phyloP scores from a whole-genome alignment of 2,888 invertebrate genomes.

The Ecliptopera silaceata region DNA sequence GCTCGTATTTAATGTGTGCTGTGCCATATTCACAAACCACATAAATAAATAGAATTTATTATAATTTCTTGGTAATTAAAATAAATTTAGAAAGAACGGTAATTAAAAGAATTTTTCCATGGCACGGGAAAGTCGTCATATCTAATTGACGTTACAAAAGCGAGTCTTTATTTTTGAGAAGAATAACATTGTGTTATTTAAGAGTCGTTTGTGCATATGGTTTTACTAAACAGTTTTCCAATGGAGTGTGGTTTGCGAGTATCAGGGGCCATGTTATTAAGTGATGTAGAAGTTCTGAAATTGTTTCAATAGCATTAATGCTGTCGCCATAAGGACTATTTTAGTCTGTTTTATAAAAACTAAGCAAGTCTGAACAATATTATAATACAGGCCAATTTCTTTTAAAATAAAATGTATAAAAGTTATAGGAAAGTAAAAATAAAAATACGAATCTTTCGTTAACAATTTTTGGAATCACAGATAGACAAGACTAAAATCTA shows the following conservation, averaged over 20 bases:
- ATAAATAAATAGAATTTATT: background rate
- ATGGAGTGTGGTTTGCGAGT: background rate
- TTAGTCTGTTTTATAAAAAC: no score
- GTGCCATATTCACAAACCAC: background rate
- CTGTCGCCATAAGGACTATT: no score
- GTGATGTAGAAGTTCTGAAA: no score
- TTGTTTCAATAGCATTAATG: no score
- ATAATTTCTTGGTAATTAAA: no score
- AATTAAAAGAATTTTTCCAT: no score
- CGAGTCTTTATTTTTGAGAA: no score
- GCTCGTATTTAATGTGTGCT: background rate
- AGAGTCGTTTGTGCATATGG: background rate
- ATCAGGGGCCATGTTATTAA: background rate
- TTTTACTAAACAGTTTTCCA: background rate
- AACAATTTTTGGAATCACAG: slow-evolving; percentile 20
- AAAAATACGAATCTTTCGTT: slow-evolving; percentile 5
- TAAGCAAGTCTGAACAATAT: no score
- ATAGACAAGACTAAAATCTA: slow-evolving; percentile 6
- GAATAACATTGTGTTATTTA: background rate
- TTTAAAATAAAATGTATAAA: slow-evolving; percentile 13
- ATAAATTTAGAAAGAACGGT: no score
- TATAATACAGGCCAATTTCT: background rate
- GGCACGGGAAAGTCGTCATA: no score
- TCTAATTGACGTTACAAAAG: no score
- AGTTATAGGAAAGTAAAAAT: background rate